phyloP scores from a whole-genome alignment of 2,113 vertebrate genomes.

The Morone saxatilis region DNA sequence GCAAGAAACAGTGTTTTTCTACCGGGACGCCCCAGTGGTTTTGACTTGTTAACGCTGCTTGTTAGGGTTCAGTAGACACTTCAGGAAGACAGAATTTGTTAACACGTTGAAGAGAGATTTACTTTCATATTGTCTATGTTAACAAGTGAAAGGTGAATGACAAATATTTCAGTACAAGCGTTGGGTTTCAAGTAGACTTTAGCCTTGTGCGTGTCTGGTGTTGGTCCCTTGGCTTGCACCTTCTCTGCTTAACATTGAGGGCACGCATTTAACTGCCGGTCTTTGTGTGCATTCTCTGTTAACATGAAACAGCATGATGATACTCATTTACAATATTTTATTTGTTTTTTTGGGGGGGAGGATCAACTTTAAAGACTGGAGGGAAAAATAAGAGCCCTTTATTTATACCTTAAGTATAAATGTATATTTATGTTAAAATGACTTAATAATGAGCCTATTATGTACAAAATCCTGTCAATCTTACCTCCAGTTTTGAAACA shows the following conservation, averaged over 20 bases:
- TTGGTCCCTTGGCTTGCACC: neutral
- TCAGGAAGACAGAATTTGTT: constrained; percentile 62
- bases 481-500: no score
- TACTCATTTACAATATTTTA: constrained; percentile 24
- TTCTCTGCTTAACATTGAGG: constrained; percentile 24
- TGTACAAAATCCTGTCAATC: no score
- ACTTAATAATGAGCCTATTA: no score
- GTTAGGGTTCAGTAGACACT: constrained; percentile 61
- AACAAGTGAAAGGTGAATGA: constrained; percentile 62
- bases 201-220: constrained; percentile 18
- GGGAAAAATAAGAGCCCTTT: no score
- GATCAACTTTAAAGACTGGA: no score
- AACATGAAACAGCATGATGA: constrained; percentile 13
- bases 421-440: no score
- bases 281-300: constrained; percentile 42
- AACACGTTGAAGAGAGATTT: constrained; percentile 61
- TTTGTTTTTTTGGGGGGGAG: no score
- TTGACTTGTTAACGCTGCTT: constrained; percentile 71
- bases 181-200: constrained; percentile 8
- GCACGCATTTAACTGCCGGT: neutral
- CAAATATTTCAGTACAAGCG: constrained; percentile 29
- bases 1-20: constrained; percentile 64
- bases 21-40: constrained; percentile 58
- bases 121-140: constrained; percentile 63
- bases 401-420: no score